phyloP scores from a whole-genome alignment of 2,797 vertebrate genomes.

The Artibeus lituratus region DNA sequence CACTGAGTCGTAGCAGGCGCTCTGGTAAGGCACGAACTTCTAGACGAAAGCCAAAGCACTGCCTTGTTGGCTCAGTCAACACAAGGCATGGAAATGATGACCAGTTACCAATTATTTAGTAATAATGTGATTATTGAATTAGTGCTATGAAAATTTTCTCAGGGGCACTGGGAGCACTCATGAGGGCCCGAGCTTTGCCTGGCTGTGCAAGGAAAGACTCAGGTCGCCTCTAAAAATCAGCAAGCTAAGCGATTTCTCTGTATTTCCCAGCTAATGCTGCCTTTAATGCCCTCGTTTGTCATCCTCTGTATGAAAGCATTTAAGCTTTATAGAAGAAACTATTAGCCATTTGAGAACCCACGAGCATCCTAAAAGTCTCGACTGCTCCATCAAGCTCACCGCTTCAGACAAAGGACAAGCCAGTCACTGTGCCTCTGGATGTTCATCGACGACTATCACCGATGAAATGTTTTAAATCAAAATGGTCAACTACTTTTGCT shows the following conservation, averaged over 20 bases:
- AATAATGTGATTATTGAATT: background rate
- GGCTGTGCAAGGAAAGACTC: background rate
- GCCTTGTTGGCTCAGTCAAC: background rate
- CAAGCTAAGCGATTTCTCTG: background rate
- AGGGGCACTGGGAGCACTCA: background rate
- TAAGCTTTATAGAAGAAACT: background rate
- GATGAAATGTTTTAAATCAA: conserved; percentile 10
- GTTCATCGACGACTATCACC: background rate
- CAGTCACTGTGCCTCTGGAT: background rate
- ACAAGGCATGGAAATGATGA: background rate
- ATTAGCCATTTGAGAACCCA: background rate
- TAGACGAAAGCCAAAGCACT: background rate
- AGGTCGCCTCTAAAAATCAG: background rate
- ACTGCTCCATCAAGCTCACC: background rate
- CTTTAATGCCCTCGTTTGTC: background rate
- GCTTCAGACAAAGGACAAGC: background rate
- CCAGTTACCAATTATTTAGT: background rate
- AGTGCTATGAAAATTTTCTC: background rate
- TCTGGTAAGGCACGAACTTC: background rate
- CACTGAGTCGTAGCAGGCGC: background rate
- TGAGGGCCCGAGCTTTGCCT: background rate
- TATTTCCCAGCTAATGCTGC: background rate
- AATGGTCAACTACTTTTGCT: background rate
- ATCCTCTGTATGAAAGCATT: background rate
- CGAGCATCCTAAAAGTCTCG: background rate